phyloP scores from a whole-genome alignment of 2,113 vertebrate species.

The Phylloscopus trochilus region DNA sequence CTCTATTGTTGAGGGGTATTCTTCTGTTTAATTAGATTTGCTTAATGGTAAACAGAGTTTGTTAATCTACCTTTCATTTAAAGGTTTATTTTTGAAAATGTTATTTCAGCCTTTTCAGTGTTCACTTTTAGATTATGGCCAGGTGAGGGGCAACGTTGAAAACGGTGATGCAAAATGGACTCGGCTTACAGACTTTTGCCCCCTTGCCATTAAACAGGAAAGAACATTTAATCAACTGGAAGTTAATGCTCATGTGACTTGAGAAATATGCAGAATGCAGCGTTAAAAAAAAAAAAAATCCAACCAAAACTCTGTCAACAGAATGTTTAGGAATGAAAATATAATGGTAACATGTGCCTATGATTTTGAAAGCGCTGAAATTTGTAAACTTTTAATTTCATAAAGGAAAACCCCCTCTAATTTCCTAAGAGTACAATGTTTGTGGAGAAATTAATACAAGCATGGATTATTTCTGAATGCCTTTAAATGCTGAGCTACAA shows the following conservation, averaged over 20 bases:
- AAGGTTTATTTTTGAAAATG: background rate
- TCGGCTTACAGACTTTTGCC: background rate
- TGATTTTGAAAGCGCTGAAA: background rate
- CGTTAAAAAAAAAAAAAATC: background rate
- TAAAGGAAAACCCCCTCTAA: fast-evolving
- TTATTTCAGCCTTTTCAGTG: background rate
- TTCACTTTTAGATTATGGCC: background rate
- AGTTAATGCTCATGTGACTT: background rate
- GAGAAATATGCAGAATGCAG: background rate
- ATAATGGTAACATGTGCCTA: background rate
- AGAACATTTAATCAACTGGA: background rate
- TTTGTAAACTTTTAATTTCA: background rate
- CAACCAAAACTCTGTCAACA: background rate
- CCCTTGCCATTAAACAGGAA: background rate
- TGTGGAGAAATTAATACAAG: background rate
- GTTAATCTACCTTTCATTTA: background rate
- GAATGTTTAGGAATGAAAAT: background rate
- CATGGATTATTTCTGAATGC: background rate
- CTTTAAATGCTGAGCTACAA: background rate
- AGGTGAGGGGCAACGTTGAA: background rate
- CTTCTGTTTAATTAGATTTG: background rate
- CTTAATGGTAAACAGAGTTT: background rate
- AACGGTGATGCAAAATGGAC: background rate
- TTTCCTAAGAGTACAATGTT: background rate
- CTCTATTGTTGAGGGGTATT: background rate